phyloP scores from a whole-genome alignment of 2,797 vertebrate species.

The Bradypus variegatus region DNA sequence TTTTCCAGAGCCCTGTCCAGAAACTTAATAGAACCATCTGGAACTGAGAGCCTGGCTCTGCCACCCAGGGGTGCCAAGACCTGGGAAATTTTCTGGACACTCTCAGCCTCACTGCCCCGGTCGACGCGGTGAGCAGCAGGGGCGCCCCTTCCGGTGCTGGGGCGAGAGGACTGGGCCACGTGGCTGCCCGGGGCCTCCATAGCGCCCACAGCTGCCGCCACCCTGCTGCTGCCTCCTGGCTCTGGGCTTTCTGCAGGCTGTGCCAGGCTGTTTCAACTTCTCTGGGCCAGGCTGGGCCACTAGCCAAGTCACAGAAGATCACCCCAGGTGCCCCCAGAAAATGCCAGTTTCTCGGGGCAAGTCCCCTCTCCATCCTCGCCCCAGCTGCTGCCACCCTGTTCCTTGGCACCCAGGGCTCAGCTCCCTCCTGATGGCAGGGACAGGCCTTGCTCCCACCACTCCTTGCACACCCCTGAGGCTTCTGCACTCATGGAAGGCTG shows the following conservation, averaged over 20 bases:
- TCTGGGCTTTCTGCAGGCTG: not conserved
- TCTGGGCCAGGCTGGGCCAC: not conserved
- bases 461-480: not conserved
- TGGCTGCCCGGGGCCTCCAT: rapidly evolving
- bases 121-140: rapidly evolving
- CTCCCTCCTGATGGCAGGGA: not conserved
- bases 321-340: too few species aligned
- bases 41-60: not conserved
- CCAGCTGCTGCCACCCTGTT: not conserved
- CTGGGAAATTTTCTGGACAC: too few species aligned
- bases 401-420: not conserved
- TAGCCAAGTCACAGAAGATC: not conserved
- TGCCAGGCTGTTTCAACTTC: not conserved
- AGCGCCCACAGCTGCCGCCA: not conserved
- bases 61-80: not conserved
- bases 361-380: not conserved
- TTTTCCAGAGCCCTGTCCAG: not conserved
- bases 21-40: not conserved
- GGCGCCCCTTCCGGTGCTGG: rapidly evolving
- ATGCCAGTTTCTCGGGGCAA: not conserved
- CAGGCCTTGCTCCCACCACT: not conserved
- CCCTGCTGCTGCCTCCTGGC: rapidly evolving
- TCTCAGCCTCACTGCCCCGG: rapidly evolving
- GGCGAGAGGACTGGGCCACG: rapidly evolving
- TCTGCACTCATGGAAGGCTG: not conserved